phyloP scores from a whole-genome alignment of 35 echinoderm and acorn worm genomes.

The Strongylocentrotus purpuratus region DNA sequence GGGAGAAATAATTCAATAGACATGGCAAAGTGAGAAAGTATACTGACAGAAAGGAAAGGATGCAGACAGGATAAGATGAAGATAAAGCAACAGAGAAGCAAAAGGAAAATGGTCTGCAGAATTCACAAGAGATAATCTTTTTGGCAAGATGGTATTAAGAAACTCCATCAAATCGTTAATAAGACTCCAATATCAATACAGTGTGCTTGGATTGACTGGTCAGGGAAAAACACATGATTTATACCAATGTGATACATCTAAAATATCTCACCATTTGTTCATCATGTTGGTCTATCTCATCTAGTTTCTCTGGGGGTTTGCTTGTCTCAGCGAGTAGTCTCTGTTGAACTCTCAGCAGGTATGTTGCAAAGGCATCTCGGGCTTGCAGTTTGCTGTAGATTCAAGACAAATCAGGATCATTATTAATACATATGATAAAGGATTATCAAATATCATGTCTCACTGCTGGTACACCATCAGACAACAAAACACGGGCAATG shows the following conservation, averaged over 20 bases:
- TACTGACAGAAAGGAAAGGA: no score
- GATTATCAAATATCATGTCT: neutral
- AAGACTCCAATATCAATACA: neutral
- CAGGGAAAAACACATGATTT: no score
- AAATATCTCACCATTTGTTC: slow-evolving; percentile 93
- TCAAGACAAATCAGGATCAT: neutral
- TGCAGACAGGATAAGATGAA: no score
- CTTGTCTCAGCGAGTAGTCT: slow-evolving; percentile 90
- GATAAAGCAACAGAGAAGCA: no score
- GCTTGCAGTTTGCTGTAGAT: slow-evolving; percentile 91
- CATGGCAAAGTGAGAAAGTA: no score
- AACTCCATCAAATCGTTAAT: no score
- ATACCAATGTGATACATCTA: no score
- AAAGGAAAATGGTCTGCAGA: no score
- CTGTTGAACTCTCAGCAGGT: slow-evolving; percentile 93
- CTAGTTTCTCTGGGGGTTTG: slow-evolving; percentile 73
- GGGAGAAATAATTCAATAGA: no score
- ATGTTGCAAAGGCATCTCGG: slow-evolving; percentile 97
- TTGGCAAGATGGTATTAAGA: neutral
- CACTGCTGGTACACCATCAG: neutral
- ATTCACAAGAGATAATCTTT: neutral
- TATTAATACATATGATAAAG: neutral
- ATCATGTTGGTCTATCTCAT: slow-evolving; percentile 84
- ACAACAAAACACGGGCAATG: no score
- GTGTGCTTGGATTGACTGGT: no score